A percentile compares a stretch with the other conserved stretches of the same genome.
These are phyloP conservation scores for Ptilorrhoa leucosticta DNA, from an alignment of 2,113 vertebrate species.

Conservation along the genomic window DNA sequence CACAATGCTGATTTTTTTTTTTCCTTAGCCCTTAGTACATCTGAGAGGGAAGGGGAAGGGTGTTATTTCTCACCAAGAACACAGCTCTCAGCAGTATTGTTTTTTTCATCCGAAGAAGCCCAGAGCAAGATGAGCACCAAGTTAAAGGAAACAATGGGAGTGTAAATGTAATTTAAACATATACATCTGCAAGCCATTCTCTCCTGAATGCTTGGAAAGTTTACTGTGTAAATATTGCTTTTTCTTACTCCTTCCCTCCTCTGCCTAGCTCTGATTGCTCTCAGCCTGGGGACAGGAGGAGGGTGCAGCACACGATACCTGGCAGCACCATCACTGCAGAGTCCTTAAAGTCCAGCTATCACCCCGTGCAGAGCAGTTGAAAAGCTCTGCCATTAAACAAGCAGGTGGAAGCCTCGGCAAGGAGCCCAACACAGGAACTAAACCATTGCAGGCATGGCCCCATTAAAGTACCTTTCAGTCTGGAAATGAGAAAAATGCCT, in stretches of 20 bases:
- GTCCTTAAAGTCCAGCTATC: not conserved
- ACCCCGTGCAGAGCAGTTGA: not conserved
- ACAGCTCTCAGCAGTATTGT: not conserved
- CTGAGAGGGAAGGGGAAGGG: conserved; percentile 25
- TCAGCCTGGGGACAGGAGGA: conserved; percentile 49
- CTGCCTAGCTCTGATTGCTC: conserved; percentile 57
- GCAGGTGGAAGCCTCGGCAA: conserved; percentile 66
- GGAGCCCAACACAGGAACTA: conserved; percentile 42
- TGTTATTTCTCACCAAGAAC: conserved; percentile 47
- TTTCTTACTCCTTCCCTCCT: conserved; percentile 46
- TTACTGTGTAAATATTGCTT: conserved; percentile 66
- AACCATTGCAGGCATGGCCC: conserved; percentile 44
- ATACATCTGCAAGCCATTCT: conserved; percentile 76
- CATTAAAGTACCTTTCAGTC: conserved; percentile 54
- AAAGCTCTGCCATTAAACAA: conserved; percentile 43
- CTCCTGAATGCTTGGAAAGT: conserved; percentile 62
- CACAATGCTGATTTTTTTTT: not conserved
- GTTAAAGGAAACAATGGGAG: conserved; percentile 69
- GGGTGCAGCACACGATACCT: not conserved
- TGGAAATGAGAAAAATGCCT: conserved; percentile 66
- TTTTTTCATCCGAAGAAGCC: conserved; percentile 47
- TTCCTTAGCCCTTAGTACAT: not conserved
- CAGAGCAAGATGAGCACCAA: conserved; percentile 57
- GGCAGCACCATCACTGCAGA: not conserved
- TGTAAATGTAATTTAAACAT: conserved; percentile 64